phyloP scores from a whole-genome alignment of 1,140 invertebrate species.

The Diorhabda sublineata region DNA sequence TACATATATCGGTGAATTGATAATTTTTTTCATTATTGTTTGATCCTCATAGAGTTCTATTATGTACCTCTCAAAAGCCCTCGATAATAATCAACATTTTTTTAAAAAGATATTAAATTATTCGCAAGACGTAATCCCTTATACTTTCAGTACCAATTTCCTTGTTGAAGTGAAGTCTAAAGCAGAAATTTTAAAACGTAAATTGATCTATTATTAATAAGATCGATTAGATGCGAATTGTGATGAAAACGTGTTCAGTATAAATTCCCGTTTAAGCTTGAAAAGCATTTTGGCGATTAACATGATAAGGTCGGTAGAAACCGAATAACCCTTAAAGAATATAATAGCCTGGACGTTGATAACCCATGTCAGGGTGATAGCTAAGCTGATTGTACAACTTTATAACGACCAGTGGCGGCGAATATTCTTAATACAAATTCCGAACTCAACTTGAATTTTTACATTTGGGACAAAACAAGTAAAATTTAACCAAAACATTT shows the following conservation, averaged over 20 bases:
- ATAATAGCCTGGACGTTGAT: constrained; percentile 16
- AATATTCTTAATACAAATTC: not conserved
- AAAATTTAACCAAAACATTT: no score
- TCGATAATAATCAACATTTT: no score
- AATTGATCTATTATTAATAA: constrained; percentile 17
- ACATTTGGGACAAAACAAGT: no score
- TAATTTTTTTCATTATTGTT: not conserved
- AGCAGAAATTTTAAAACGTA: not conserved
- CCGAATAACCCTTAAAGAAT: constrained; percentile 20
- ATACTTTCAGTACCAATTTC: not conserved
- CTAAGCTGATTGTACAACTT: constrained; percentile 9
- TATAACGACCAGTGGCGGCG: not conserved
- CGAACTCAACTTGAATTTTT: no score
- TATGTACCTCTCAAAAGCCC: no score
- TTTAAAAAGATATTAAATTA: not conserved
- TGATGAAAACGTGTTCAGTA: constrained; percentile 12
- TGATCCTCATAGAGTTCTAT: no score
- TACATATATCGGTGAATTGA: not conserved
- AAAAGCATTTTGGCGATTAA: constrained; percentile 15
- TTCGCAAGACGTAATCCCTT: not conserved
- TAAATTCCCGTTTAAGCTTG: constrained; percentile 14
- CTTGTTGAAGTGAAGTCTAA: not conserved
- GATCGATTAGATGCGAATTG: constrained; percentile 12
- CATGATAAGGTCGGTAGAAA: constrained; percentile 18
- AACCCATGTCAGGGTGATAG: constrained; percentile 14